Evolutionary conservation across 2,797 vertebrate species (phyloP).

Genomic region (Strix occidentalis): DNA sequence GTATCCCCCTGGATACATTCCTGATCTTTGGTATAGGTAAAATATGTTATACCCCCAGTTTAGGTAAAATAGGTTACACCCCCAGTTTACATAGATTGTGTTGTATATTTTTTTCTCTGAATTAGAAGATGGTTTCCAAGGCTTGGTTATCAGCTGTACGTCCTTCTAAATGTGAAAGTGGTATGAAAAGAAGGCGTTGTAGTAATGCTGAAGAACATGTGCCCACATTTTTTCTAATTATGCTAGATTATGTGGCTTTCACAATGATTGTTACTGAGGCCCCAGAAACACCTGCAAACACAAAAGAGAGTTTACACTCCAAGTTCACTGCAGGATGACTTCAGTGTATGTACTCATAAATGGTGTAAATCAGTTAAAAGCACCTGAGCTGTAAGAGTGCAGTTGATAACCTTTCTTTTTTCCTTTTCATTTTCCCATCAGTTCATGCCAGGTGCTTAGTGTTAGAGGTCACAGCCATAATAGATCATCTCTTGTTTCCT

Average conservation of each 20-base stretch:
- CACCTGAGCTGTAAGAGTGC: background rate
- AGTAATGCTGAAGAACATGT: background rate
- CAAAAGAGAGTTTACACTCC: background rate
- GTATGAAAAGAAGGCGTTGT: background rate
- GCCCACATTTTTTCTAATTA: background rate
- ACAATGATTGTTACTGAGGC: background rate
- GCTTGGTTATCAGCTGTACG: background rate
- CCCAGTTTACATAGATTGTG: background rate
- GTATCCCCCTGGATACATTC: background rate
- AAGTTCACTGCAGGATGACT: background rate
- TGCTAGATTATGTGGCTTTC: background rate
- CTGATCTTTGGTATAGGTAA: background rate
- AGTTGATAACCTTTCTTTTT: background rate
- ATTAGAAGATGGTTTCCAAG: background rate
- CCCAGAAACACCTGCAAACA: background rate
- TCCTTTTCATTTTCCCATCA: background rate
- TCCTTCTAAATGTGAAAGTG: background rate
- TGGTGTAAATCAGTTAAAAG: background rate
- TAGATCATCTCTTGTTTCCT: slow-evolving; percentile 10
- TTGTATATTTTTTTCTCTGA: background rate
- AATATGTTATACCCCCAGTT: background rate
- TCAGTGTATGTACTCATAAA: background rate
- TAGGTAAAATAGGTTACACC: background rate
- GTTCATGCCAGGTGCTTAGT: background rate
- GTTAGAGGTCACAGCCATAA: background rate